phyloP scores from a whole-genome alignment of 2,888 invertebrate genomes.

The Julus scanicus region DNA sequence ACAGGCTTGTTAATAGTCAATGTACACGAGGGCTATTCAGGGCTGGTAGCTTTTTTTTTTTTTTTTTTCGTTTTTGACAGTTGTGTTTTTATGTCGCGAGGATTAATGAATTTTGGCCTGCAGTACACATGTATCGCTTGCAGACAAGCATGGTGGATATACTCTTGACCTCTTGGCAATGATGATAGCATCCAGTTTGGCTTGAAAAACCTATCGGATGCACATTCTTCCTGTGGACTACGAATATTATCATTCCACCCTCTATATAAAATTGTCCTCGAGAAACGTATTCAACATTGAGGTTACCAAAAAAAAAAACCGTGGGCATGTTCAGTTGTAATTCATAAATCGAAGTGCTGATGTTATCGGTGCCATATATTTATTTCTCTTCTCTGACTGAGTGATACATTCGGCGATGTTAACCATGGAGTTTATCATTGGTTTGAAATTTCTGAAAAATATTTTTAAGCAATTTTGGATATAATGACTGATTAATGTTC shows the following conservation, averaged over 20 bases:
- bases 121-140: not conserved
- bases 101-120: constrained; percentile 29
- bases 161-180: constrained; percentile 24
- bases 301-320: not conserved
- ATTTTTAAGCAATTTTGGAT: too few relatives aligned
- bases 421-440: too few relatives aligned
- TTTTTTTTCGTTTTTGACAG: not conserved
- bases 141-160: not conserved
- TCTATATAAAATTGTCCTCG: not conserved
- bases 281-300: constrained; percentile 4
- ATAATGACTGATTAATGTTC: too few relatives aligned
- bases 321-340: too few relatives aligned
- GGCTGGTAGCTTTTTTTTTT: not conserved
- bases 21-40: not conserved
- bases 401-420: too few relatives aligned
- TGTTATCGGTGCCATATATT: too few relatives aligned
- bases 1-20: not conserved
- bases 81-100: constrained; percentile 22
- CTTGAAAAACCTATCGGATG: not conserved
- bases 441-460: too few relatives aligned
- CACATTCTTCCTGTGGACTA: not conserved
- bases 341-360: too few relatives aligned
- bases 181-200: constrained; percentile 22
- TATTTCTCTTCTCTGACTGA: too few relatives aligned
- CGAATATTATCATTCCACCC: not conserved